Evolutionary conservation across 2,888 invertebrate species (phyloP).

Genomic region (Zygaena filipendulae): DNA sequence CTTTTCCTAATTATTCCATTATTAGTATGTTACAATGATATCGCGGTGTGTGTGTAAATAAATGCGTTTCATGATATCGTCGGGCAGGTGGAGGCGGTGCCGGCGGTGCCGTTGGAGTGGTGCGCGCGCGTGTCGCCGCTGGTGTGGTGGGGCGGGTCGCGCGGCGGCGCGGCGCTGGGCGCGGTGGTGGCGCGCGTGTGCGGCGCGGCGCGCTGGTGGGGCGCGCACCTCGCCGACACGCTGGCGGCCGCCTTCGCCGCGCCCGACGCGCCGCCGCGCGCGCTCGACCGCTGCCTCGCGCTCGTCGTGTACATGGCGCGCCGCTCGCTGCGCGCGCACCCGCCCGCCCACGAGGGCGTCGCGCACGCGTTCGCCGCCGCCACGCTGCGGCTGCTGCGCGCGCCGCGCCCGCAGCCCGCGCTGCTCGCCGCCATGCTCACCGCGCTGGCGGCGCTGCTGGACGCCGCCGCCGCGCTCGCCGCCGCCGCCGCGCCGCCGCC

Average conservation of each 20-base stretch:
- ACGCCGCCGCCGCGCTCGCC: slow-evolving; percentile 29
- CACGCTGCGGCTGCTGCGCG: slow-evolving; percentile 34
- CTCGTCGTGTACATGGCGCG: slow-evolving; percentile 88
- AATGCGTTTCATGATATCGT: too few relatives aligned
- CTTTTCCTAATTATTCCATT: too few relatives aligned
- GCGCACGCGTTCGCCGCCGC: slow-evolving; percentile 71
- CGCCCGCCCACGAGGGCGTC: slow-evolving; percentile 59
- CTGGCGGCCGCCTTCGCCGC: slow-evolving; percentile 83
- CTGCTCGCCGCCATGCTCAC: slow-evolving; percentile 49
- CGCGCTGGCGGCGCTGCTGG: slow-evolving; percentile 41
- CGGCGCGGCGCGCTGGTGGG: slow-evolving; percentile 87
- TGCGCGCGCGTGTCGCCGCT: slow-evolving; percentile 41
- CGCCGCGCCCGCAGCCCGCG: slow-evolving; percentile 35
- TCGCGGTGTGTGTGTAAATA: too few relatives aligned
- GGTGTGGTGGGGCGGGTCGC: slow-evolving; percentile 82
- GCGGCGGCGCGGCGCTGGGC: slow-evolving; percentile 81
- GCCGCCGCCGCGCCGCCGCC: slow-evolving; percentile 17
- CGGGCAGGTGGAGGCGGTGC: too few relatives aligned
- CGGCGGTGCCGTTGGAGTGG: slow-evolving; percentile 34
- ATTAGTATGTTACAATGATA: too few relatives aligned
- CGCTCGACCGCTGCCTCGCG: slow-evolving; percentile 90
- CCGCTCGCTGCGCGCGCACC: slow-evolving; percentile 72
- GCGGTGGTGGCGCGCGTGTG: slow-evolving; percentile 83
- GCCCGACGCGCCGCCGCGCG: slow-evolving; percentile 81
- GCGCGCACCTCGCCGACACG: slow-evolving; percentile 86